phyloP scores from a whole-genome alignment of 2,113 vertebrate genomes.

The Platanista minor region DNA sequence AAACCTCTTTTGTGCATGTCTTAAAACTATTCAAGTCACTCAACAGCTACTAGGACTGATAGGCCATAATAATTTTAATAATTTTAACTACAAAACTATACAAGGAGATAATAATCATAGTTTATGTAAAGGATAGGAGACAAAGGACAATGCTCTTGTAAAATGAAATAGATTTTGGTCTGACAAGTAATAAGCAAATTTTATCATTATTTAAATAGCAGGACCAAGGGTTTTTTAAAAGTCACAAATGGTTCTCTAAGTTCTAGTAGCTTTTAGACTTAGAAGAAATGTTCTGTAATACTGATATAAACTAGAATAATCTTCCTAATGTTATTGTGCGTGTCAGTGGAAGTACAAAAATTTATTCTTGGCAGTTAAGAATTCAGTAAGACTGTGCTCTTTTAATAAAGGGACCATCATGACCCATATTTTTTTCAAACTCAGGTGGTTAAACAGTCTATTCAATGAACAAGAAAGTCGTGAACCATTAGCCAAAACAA shows the following conservation, averaged over 20 bases:
- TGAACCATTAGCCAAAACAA: background rate
- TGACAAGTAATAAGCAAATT: background rate
- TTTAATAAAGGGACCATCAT: background rate
- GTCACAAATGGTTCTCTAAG: background rate
- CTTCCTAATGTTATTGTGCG: background rate
- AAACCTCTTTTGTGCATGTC: background rate
- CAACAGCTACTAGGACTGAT: background rate
- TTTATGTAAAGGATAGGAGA: background rate
- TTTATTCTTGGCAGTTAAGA: background rate
- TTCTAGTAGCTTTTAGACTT: constrained; percentile 1
- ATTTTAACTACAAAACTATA: background rate
- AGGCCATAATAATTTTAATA: background rate
- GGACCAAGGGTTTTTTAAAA: background rate
- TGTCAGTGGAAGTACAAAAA: background rate
- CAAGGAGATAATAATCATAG: background rate
- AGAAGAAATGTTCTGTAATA: background rate
- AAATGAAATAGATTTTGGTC: background rate
- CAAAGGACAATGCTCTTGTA: background rate
- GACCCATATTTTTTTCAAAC: background rate
- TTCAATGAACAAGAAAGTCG: background rate
- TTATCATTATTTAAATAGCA: background rate
- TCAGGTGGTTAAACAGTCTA: background rate
- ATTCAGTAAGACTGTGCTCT: background rate
- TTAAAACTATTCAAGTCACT: background rate
- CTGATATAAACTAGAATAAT: background rate